Evolutionary conservation across 1,140 invertebrate species (phyloP).

Genomic region (Pentalonia nigronervosa): DNA sequence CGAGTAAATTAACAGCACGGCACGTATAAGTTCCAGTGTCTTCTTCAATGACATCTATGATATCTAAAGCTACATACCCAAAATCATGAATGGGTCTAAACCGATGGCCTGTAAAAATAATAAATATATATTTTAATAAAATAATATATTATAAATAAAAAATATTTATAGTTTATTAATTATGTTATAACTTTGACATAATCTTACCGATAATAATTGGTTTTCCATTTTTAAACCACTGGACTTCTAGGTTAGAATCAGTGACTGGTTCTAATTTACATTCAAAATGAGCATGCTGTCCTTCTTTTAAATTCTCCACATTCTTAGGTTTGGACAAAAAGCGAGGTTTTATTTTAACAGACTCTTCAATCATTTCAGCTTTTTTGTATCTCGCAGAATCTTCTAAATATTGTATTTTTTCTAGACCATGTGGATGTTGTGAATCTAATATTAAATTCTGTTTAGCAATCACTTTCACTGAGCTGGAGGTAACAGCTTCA

Average conservation of each 20-base stretch:
- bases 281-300: slow-evolving; percentile 95
- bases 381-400: slow-evolving; percentile 85
- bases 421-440: slow-evolving; percentile 84
- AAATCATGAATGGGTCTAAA: slow-evolving; percentile 96
- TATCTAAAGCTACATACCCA: slow-evolving; percentile 91
- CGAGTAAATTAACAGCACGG: slow-evolving; percentile 86
- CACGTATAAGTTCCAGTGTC: slow-evolving; percentile 94
- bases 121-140: neutral
- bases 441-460: slow-evolving; percentile 84
- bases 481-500: slow-evolving; percentile 92
- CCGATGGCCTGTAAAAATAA: slow-evolving; percentile 73
- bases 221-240: slow-evolving; percentile 92
- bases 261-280: slow-evolving; percentile 96
- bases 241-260: slow-evolving; percentile 90
- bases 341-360: slow-evolving; percentile 80
- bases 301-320: slow-evolving; percentile 84
- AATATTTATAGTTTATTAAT: neutral
- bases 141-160: neutral
- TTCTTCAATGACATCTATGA: slow-evolving; percentile 89
- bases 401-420: slow-evolving; percentile 91
- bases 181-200: neutral
- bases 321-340: slow-evolving; percentile 88
- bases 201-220: slow-evolving; percentile 79
- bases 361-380: slow-evolving; percentile 82
- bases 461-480: slow-evolving; percentile 83